Percentiles rank a stretch among this genome's conserved stretches.
These are phyloP conservation scores for Eumacrocentrus americanus DNA, from an alignment of 2,888 invertebrate species.

Conservation along the genomic window DNA sequence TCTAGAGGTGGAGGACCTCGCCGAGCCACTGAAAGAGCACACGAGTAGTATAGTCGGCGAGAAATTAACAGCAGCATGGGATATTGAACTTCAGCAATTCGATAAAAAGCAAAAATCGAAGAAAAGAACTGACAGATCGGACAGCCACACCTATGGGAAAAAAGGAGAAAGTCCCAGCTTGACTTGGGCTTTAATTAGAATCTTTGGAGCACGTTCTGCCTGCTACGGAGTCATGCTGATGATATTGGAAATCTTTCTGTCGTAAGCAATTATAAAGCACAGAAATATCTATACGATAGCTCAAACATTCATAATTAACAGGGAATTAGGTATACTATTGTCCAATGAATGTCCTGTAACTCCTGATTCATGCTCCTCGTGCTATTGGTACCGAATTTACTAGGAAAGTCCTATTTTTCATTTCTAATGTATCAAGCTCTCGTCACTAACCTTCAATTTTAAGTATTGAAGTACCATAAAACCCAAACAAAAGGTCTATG, in stretches of 20 bases:
- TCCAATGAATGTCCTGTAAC: too few species aligned
- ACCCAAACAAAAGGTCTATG: too few species aligned
- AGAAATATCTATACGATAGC: too few species aligned
- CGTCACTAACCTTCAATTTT: too few species aligned
- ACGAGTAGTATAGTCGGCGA: constrained; percentile 71
- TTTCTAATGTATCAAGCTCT: too few species aligned
- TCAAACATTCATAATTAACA: too few species aligned
- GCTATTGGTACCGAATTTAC: too few species aligned
- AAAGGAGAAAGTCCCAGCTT: constrained; percentile 68
- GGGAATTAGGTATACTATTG: too few species aligned
- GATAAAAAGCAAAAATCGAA: constrained; percentile 31
- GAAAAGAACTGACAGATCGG: too few species aligned
- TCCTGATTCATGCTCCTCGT: too few species aligned
- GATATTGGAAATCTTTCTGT: constrained; percentile 74
- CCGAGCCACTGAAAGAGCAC: constrained; percentile 72
- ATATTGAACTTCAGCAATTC: constrained; percentile 61
- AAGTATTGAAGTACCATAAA: too few species aligned
- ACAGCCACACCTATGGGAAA: constrained; percentile 31
- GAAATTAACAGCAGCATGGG: constrained; percentile 69
- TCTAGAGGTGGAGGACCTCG: constrained; percentile 71
- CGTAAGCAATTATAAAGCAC: constrained; percentile 65
- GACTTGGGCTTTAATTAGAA: constrained; percentile 66
- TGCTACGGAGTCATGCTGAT: constrained; percentile 70
- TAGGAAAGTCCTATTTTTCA: too few species aligned
- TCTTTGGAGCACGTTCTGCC: constrained; percentile 69